These are phyloP conservation scores for Mimachlamys varia DNA, from an alignment of 2,888 invertebrate species.

Conservation along the genomic window DNA sequence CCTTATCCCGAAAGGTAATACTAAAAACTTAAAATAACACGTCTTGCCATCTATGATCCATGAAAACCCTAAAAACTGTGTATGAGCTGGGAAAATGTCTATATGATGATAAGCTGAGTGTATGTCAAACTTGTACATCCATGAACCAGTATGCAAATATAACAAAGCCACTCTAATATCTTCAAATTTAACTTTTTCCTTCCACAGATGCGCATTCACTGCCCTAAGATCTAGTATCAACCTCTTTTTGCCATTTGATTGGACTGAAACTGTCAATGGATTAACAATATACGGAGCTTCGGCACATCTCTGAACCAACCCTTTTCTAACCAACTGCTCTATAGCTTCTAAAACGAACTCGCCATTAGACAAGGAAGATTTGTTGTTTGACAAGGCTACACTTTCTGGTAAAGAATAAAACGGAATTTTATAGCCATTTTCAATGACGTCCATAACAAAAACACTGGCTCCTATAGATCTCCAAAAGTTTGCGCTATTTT, in stretches of 20 bases:
- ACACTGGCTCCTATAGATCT: no score
- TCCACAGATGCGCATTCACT: not conserved
- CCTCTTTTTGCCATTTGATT: not conserved
- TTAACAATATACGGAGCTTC: not conserved
- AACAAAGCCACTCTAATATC: not conserved
- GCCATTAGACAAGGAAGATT: not conserved
- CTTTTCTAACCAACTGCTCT: not conserved
- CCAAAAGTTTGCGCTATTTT: no score
- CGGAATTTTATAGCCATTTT: no score
- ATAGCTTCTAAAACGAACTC: not conserved
- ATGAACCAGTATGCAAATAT: not conserved
- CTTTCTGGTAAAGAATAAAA: no score
- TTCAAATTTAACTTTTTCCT: not conserved
- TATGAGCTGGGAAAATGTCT: conserved; percentile 39
- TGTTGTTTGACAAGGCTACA: no score
- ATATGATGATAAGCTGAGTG: conserved; percentile 51
- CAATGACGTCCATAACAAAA: no score
- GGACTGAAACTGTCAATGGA: not conserved
- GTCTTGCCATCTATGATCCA: conserved; percentile 20
- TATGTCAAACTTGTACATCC: not conserved
- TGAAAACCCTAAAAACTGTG: conserved; percentile 45
- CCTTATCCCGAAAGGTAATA: conserved; percentile 50
- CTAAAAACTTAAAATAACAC: conserved; percentile 47
- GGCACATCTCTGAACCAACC: not conserved
- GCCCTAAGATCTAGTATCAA: not conserved